These are phyloP conservation scores for Eudyptes chrysolophus DNA, from an alignment of 2,113 vertebrate genomes.

Conservation along the genomic window DNA sequence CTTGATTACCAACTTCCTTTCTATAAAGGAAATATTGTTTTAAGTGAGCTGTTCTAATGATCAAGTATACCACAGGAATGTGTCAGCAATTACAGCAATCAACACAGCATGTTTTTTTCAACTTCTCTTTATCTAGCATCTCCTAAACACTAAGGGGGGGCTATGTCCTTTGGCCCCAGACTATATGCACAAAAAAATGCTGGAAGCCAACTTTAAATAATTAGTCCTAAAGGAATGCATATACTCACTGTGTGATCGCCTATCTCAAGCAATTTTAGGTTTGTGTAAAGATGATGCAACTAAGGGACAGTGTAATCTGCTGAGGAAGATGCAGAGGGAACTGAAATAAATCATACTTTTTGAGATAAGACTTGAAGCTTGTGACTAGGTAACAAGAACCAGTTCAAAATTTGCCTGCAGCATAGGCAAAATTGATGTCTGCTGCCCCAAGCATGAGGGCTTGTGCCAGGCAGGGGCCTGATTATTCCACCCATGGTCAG, in stretches of 20 bases:
- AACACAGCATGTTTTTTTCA: not conserved
- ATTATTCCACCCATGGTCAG: not conserved
- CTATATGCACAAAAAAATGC: not conserved
- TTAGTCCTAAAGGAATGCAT: slow-evolving; percentile 10
- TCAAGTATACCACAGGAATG: slow-evolving; percentile 51
- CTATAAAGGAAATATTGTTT: slow-evolving; percentile 65
- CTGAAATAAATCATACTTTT: not conserved
- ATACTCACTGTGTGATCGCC: not conserved
- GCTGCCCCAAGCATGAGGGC: not conserved
- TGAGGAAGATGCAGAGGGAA: not conserved
- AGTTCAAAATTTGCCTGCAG: not conserved
- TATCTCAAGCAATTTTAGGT: not conserved
- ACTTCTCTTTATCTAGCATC: slow-evolving; percentile 34
- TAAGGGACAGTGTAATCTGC: not conserved
- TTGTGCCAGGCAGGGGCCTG: not conserved
- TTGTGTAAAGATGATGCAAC: not conserved
- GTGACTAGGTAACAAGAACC: not conserved
- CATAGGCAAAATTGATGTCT: not conserved
- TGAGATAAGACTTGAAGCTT: not conserved
- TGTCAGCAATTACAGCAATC: slow-evolving; percentile 36
- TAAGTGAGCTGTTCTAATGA: slow-evolving; percentile 53
- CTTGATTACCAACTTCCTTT: slow-evolving; percentile 50
- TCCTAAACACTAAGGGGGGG: not conserved
- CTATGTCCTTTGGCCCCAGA: not conserved
- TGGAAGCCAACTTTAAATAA: not conserved